Evolutionary conservation across 2,888 invertebrate genomes (phyloP).

Genomic region (Xestoiulus laeticollis): DNA sequence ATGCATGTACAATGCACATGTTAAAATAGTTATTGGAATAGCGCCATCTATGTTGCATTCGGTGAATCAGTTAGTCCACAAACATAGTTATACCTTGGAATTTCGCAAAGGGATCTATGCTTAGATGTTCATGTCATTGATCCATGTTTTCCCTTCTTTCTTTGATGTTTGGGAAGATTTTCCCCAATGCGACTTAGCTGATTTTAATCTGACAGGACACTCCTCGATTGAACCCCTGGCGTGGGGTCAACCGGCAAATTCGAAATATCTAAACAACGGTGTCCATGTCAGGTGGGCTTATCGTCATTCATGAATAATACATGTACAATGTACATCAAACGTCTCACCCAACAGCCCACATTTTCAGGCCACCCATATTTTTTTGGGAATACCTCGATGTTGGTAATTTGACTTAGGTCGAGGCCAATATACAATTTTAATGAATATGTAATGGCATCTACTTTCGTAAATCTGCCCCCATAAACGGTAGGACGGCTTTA

Average conservation of each 20-base stretch:
- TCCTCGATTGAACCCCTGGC: neutral
- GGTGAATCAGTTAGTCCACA: neutral
- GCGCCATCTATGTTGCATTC: neutral
- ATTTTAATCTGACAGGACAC: slow-evolving; percentile 16
- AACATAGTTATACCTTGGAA: neutral
- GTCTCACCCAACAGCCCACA: slow-evolving; percentile 34
- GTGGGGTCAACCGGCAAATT: slow-evolving; percentile 34
- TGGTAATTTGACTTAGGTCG: slow-evolving; percentile 28
- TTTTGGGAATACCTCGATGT: slow-evolving; percentile 8
- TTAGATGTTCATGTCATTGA: neutral
- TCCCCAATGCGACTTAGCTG: neutral
- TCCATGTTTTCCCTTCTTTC: neutral
- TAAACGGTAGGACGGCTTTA: neutral
- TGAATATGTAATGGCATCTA: slow-evolving; percentile 5
- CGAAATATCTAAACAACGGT: slow-evolving; percentile 2
- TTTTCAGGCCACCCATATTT: neutral
- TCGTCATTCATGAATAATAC: slow-evolving; percentile 5
- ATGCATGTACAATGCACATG: neutral
- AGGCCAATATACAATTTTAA: neutral
- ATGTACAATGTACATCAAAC: too few species aligned
- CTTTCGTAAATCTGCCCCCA: neutral
- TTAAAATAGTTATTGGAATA: neutral
- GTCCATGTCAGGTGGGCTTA: slow-evolving; percentile 38
- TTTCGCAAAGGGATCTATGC: neutral
- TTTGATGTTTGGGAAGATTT: neutral